Base-by-base conservation (phyloP, 2,797 vertebrate species). In the Steatocranus sp. region DNA sequence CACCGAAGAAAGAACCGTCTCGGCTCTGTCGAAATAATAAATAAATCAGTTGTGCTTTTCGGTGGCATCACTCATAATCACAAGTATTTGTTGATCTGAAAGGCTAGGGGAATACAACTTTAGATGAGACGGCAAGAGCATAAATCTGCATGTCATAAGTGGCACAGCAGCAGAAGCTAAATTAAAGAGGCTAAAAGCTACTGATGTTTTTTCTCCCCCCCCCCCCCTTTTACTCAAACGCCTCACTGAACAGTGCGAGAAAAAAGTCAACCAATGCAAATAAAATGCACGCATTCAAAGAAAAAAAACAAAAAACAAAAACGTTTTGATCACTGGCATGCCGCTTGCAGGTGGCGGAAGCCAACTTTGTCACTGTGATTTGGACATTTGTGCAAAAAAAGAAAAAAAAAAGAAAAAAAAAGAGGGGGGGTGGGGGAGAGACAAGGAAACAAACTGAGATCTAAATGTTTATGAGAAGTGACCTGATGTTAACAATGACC, bases 1-100 rank as follows among this genome's bases (percentile, higher is more conserved):
- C 76, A 30, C 76, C 0, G 82, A 58, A 56, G 78, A 86, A 80
- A 90, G 89, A 91, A 91, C 92, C 1, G 83, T 82, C 84, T 84
- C 63, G 2, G 79, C 74, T 89, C 87, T 70, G 75, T 76, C 49
- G 36, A 85, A 94, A 93, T 91, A 93, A 93, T 83, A 94, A 93
- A 94, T 94, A 95, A 94, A 91, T 94, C 94, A 83, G 73, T 81
- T 75, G 88, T 76, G 85, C 86, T 92, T 92, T 91, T 91, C 17
- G 23, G 86, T 90, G 83, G 93, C 93, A 96, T 96, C 94, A 95
- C 92, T 96, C 95, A 95, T 95, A 96, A 96, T 96, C 95, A 95
- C 92, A 94, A 89, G 92, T 95, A 93, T 95, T 96, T 96, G 94
- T 95, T 95, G 95, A 91, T 95, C 93, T 88, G 93, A 91, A 89